phyloP scores from a whole-genome alignment of 2,797 vertebrate species.

The Lacerta agilis region DNA sequence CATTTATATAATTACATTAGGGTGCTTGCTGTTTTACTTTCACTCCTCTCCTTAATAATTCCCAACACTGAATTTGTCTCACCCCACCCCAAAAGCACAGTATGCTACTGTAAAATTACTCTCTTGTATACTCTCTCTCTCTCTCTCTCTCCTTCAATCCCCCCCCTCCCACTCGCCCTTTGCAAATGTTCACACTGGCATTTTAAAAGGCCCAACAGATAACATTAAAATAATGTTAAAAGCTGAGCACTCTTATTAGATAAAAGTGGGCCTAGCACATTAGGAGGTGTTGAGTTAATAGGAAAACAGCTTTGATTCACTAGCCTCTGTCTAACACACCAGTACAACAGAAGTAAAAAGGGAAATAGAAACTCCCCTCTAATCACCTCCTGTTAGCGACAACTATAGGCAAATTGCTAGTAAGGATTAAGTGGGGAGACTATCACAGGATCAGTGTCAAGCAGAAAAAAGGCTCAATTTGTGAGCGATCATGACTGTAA shows the following conservation, averaged over 20 bases:
- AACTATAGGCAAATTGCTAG: constrained; percentile 82
- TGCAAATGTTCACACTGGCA: constrained; percentile 23
- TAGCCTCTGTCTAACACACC: constrained; percentile 67
- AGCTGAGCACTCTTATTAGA: constrained; percentile 68
- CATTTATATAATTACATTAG: background rate
- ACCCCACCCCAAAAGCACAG: background rate
- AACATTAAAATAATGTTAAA: constrained; percentile 49
- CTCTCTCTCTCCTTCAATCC: background rate
- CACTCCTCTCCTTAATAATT: background rate
- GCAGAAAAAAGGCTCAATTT: constrained; percentile 81
- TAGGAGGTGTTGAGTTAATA: constrained; percentile 76
- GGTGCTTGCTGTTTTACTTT: background rate
- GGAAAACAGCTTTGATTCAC: constrained; percentile 73
- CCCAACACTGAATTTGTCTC: background rate
- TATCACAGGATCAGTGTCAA: constrained; percentile 84
- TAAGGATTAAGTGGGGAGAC: constrained; percentile 80
- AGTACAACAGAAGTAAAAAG: constrained; percentile 71
- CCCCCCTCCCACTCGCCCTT: background rate
- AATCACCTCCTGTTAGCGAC: constrained; percentile 79
- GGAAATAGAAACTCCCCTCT: constrained; percentile 75
- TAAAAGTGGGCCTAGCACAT: constrained; percentile 69
- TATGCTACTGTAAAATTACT: background rate
- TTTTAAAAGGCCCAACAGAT: constrained; percentile 51
- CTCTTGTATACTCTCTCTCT: background rate
- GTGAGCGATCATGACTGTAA: constrained; percentile 78